Evolutionary conservation across 2,797 vertebrate genomes (phyloP).

Genomic region (Lacerta bilineata): DNA sequence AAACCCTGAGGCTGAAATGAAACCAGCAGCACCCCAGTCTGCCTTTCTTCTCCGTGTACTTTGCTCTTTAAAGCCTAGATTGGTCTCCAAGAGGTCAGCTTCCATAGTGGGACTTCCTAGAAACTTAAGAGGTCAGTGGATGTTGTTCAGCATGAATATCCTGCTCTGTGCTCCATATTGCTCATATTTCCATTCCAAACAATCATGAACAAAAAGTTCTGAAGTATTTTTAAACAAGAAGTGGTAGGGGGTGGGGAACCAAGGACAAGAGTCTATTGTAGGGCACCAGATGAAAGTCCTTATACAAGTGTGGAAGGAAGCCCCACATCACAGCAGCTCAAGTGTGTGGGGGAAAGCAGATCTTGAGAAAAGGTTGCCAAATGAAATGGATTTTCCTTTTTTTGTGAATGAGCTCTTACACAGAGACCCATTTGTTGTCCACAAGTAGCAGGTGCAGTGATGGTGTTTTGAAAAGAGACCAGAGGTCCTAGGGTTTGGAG

Average conservation of each 20-base stretch:
- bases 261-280: conserved; percentile 35
- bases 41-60: conserved; percentile 25
- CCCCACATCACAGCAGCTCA: conserved; percentile 24
- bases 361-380: conserved; percentile 30
- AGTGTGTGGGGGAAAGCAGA: conserved; percentile 32
- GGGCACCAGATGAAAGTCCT: conserved; percentile 29
- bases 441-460: conserved; percentile 7
- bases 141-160: conserved; percentile 69
- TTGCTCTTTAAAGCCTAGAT: conserved; percentile 55
- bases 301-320: conserved; percentile 14
- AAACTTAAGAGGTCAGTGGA: conserved; percentile 59
- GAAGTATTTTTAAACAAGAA: conserved; percentile 62
- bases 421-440: neutral
- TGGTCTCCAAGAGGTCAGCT: conserved; percentile 60
- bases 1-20: neutral
- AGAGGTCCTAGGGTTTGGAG: neutral
- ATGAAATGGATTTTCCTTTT: conserved; percentile 49
- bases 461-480: neutral
- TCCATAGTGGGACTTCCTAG: conserved; percentile 62
- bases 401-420: conserved; percentile 27
- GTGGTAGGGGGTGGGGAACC: conserved; percentile 26
- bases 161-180: conserved; percentile 62
- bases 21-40: conserved; percentile 13
- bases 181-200: conserved; percentile 73
- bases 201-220: conserved; percentile 65